Conservation (phyloP, 2,113 vertebrate species). For the Cottus gobio region DNA sequence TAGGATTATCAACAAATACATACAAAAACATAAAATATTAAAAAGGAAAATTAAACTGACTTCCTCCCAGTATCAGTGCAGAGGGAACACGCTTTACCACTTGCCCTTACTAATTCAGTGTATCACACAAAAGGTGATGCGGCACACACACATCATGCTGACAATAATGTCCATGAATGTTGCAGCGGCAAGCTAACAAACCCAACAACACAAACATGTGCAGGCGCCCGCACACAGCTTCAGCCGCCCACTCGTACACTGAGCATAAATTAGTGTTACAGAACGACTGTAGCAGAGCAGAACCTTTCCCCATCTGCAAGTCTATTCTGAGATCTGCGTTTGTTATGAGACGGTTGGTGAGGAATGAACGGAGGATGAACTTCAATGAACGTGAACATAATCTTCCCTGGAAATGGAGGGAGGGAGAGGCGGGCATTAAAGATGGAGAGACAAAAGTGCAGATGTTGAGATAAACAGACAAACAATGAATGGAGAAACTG, state of each 20-base stretch:
- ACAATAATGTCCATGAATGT: neutral
- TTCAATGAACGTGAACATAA: slow-evolving; percentile 10
- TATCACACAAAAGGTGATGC: slow-evolving; percentile 9
- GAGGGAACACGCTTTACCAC: neutral
- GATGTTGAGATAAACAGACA: slow-evolving; percentile 23
- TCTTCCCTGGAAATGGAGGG: slow-evolving; percentile 5
- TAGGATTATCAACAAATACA: neutral
- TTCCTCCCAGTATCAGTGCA: neutral
- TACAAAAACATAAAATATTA: neutral
- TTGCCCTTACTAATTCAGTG: neutral
- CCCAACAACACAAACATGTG: slow-evolving; percentile 13
- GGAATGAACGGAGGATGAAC: slow-evolving; percentile 22
- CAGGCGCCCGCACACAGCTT: neutral
- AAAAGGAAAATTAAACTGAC: neutral
- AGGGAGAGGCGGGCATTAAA: neutral
- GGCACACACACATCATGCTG: neutral
- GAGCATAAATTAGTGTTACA: slow-evolving; percentile 41
- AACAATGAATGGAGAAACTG: neutral
- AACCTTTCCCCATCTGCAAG: neutral
- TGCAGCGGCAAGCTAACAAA: slow-evolving; percentile 21
- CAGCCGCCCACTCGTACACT: slow-evolving; percentile 39
- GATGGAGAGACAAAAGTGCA: neutral
- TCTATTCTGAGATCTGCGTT: neutral
- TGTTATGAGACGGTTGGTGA: slow-evolving; percentile 3
- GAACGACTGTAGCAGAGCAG: slow-evolving; percentile 2